Evolutionary conservation across 2,113 vertebrate species (phyloP).

Genomic region (Nibea albiflora): DNA sequence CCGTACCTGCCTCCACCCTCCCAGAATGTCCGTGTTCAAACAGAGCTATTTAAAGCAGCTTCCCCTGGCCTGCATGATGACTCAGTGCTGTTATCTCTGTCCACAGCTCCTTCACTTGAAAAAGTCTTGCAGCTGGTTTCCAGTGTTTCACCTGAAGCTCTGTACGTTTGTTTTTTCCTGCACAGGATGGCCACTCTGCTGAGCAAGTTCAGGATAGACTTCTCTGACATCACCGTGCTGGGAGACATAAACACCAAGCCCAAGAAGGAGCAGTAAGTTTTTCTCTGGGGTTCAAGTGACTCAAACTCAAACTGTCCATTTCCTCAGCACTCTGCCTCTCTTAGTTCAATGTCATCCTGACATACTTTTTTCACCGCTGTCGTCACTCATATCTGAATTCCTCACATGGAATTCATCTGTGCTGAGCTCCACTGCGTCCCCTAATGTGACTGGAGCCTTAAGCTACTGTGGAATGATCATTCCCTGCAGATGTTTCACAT

Average conservation of each 20-base stretch:
- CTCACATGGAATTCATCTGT: too few relatives aligned
- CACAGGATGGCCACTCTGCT: constrained; percentile 97
- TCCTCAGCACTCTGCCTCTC: background rate
- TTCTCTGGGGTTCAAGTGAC: too few relatives aligned
- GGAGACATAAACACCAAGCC: constrained; percentile 99
- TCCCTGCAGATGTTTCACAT: background rate
- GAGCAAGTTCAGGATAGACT: constrained; percentile 99
- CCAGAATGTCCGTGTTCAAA: constrained; percentile 23
- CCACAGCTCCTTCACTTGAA: background rate
- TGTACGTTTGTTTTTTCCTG: background rate
- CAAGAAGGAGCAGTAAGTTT: constrained; percentile 94
- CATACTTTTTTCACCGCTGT: too few relatives aligned
- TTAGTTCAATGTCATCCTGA: background rate
- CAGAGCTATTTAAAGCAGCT: constrained; percentile 22
- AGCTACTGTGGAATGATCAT: too few relatives aligned
- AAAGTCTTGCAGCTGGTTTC: constrained; percentile 5
- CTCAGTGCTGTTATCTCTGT: background rate
- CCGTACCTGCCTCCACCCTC: background rate
- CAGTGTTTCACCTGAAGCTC: background rate
- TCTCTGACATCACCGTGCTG: constrained; percentile 96
- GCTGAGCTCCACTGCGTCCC: too few relatives aligned
- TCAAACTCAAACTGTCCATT: too few relatives aligned
- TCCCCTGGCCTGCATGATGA: background rate
- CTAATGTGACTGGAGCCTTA: too few relatives aligned
- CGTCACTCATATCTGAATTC: too few relatives aligned